A percentile compares a stretch with the other conserved stretches of the same genome.
Evolutionary conservation across 2,888 invertebrate genomes (phyloP).

Genomic region (Melieria omissa): DNA sequence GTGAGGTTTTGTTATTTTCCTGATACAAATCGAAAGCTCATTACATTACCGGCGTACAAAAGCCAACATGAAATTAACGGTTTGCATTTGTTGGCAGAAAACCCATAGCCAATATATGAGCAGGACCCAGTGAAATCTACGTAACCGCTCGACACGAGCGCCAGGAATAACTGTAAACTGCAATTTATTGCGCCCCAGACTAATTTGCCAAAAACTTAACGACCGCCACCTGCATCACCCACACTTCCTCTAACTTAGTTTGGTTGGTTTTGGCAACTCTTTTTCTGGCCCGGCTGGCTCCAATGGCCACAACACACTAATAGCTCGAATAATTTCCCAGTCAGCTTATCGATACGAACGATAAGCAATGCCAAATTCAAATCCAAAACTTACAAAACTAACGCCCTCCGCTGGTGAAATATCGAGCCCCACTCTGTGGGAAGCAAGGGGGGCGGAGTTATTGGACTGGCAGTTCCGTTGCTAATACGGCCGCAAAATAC

Average conservation of each 20-base stretch:
- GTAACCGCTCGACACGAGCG: slow-evolving; percentile 40
- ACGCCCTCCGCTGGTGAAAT: neutral
- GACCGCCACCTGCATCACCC: neutral
- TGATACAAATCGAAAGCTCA: slow-evolving; percentile 49
- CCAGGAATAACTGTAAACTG: neutral
- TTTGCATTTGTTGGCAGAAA: too few relatives aligned
- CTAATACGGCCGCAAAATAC: neutral
- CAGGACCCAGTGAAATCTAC: too few relatives aligned
- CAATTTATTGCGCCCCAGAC: slow-evolving; percentile 5
- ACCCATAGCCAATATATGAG: too few relatives aligned
- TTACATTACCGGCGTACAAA: slow-evolving; percentile 46
- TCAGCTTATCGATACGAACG: slow-evolving; percentile 49
- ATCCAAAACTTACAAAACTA: slow-evolving; percentile 11
- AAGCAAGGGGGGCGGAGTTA: neutral
- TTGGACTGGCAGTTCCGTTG: slow-evolving; percentile 2
- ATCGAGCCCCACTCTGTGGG: neutral
- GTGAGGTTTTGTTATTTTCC: slow-evolving; percentile 33
- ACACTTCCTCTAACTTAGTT: neutral
- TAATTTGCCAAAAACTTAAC: slow-evolving; percentile 33
- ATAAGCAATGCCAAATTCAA: slow-evolving; percentile 43
- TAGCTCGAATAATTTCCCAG: slow-evolving; percentile 56
- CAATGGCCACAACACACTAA: slow-evolving; percentile 47
- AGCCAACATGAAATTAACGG: too few relatives aligned
- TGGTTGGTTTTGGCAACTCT: slow-evolving; percentile 25
- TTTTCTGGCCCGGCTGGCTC: neutral